These are phyloP conservation scores for Antidorcas marsupialis DNA, from an alignment of 2,113 vertebrate genomes.

Conservation along the genomic window DNA sequence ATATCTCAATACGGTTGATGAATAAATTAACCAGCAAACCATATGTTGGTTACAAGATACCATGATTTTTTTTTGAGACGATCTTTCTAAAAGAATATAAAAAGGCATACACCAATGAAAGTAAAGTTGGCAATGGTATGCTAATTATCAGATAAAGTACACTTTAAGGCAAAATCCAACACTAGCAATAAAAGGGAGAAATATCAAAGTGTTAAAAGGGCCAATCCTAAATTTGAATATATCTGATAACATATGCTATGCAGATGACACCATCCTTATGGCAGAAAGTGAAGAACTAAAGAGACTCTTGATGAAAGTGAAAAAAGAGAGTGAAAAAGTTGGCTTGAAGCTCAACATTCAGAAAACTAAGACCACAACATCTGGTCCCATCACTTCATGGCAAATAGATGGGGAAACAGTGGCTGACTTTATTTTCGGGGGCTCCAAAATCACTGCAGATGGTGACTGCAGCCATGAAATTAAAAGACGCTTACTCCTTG, in stretches of 20 bases:
- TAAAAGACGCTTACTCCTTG: not conserved
- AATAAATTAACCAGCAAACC: not conserved
- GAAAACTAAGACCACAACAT: not conserved
- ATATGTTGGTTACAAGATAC: not conserved
- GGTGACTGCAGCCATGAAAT: not conserved
- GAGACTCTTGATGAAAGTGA: not conserved
- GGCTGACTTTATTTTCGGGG: accelerated
- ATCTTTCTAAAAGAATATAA: not conserved
- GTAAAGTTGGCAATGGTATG: not conserved
- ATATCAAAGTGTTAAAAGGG: not conserved
- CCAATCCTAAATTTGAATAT: not conserved
- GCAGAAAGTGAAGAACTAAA: not conserved
- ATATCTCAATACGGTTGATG: not conserved
- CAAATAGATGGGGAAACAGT: not conserved
- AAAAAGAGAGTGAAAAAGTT: not conserved
- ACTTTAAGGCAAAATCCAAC: not conserved
- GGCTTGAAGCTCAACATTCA: not conserved
- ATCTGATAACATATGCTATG: not conserved
- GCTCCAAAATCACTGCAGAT: not conserved
- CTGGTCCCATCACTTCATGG: not conserved
- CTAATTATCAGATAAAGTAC: not conserved
- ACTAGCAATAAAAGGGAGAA: not conserved
- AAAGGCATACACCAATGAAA: not conserved
- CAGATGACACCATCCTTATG: not conserved
- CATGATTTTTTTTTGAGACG: not conserved